Evolutionary conservation across 1,140 invertebrate species (phyloP).

Genomic region (Lamellibrachia luymesi): DNA sequence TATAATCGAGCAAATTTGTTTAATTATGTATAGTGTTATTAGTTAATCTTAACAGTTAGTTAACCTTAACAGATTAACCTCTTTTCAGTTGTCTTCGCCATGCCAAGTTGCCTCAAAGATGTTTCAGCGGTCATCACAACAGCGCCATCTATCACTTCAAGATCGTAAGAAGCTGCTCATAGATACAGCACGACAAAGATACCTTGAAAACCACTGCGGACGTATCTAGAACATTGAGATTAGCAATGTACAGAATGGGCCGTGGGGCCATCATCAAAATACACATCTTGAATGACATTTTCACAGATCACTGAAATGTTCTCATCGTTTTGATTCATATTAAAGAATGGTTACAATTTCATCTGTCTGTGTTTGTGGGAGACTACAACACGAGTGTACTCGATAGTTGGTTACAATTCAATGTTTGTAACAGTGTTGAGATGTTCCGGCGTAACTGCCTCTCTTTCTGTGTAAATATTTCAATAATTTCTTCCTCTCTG

Average conservation of each 20-base stretch:
- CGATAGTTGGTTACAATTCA: background rate
- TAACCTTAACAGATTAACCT: conserved; percentile 29
- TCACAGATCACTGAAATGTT: background rate
- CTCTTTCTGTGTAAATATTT: background rate
- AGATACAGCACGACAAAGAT: conserved; percentile 71
- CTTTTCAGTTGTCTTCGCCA: conserved; percentile 33
- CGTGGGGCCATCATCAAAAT: background rate
- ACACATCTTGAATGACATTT: background rate
- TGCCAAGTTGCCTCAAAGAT: conserved; percentile 31
- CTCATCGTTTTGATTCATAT: background rate
- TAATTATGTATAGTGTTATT: background rate
- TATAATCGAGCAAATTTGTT: background rate
- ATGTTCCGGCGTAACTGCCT: background rate
- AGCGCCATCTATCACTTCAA: conserved; percentile 63
- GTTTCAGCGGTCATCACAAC: background rate
- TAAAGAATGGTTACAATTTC: background rate
- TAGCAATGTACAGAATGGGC: background rate
- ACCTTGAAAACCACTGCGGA: conserved; percentile 72
- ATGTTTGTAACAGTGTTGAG: background rate
- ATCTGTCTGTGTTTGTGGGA: background rate
- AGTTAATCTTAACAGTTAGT: background rate
- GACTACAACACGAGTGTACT: background rate
- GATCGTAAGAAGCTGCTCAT: conserved; percentile 77
- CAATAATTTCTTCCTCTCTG: background rate
- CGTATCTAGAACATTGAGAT: background rate